Conservation (phyloP, 2,888 invertebrate genomes). For the Drosophila percnosoma region DNA sequence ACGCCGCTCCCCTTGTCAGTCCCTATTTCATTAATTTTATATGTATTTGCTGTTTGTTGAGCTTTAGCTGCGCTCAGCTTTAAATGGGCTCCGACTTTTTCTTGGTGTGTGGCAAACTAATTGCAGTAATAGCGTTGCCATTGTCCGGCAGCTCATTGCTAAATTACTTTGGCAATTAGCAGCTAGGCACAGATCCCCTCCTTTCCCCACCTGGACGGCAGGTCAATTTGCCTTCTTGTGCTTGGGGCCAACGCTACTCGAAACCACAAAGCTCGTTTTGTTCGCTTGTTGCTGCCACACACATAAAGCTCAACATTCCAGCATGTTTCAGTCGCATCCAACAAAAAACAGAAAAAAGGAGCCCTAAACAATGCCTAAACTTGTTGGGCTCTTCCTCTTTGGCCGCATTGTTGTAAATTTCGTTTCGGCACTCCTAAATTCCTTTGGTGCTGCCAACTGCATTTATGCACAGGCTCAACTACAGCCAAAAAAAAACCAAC, state of each 20-base stretch:
- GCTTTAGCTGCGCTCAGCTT: conserved; percentile 16
- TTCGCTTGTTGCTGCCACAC: conserved; percentile 45
- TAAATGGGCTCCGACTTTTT: conserved; percentile 12
- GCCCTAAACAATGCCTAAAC: conserved; percentile 37
- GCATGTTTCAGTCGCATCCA: neutral
- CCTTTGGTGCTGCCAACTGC: conserved; percentile 69
- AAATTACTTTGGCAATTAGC: conserved; percentile 78
- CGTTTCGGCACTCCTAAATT: conserved; percentile 73
- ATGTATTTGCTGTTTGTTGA: conserved; percentile 40
- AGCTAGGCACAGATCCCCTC: conserved; percentile 28
- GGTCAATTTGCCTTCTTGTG: conserved; percentile 70
- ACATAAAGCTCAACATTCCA: conserved; percentile 25
- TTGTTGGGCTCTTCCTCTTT: conserved; percentile 25
- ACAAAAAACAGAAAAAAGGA: neutral
- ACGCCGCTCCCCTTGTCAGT: neutral
- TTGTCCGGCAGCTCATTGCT: conserved; percentile 41
- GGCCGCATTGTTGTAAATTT: conserved; percentile 73
- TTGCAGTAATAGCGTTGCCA: conserved; percentile 44
- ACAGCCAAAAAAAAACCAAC: conserved; percentile 21
- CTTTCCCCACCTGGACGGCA: conserved; percentile 33
- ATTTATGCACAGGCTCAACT: conserved; percentile 72
- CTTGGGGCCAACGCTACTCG: conserved; percentile 7
- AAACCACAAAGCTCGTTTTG: conserved; percentile 60
- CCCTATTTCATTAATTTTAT: conserved; percentile 62
- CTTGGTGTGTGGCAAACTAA: conserved; percentile 45